Evolutionary conservation across 2,113 vertebrate genomes (phyloP), one percentile per base, ranked within the genome.

Genomic region (Microcebus tavaratra): DNA sequence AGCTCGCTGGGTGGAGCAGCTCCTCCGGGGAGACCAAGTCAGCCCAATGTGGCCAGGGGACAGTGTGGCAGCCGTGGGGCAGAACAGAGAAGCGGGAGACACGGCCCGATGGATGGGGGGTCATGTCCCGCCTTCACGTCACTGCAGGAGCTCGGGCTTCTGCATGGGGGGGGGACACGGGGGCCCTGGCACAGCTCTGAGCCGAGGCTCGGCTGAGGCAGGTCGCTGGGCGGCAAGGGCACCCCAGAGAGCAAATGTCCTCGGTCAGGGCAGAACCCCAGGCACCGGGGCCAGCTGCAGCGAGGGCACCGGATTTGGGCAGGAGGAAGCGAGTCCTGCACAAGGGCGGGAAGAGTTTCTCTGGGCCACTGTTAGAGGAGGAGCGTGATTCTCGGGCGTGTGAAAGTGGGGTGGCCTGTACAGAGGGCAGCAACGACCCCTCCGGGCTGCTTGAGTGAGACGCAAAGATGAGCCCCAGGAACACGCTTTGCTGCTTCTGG

Each of bases 71-170:
- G 31, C 31, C 15, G 5, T 27, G 13, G 21, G 57, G 31, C 36
- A 50, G 48, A 55, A 17, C 2, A 8, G 18, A 34, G 36, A 23
- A 59, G 34, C 21, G 8, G 39, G 11, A 27, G 21, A 34, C 17
- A 14, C 8, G 15, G 36, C 17, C 57, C 7, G 14, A 36, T 1
- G 0, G 17, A 65, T 14, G 17, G 20, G 15, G 48, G 25, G 2
- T 50, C 27, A 0, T 0, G 11, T 1, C 10, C 4, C 2, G 6
- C 4, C 50, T 68, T 36, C 6, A 0, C 1, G 23, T 39, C 42
- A 0, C 4, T 17, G 21, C 2, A 29, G 63, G 31, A 48, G 17
- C 6, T 29, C 9, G 12, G 31, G 29, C 79, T 5, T 25, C 13
- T 21, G 3, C 25, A 76, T 18, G 0, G 6, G 59, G 57, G 39